Percentiles rank a stretch among this genome's conserved stretches.
These are phyloP conservation scores for Oligia strigilis DNA, from an alignment of 2,888 invertebrate genomes.

Conservation along the genomic window DNA sequence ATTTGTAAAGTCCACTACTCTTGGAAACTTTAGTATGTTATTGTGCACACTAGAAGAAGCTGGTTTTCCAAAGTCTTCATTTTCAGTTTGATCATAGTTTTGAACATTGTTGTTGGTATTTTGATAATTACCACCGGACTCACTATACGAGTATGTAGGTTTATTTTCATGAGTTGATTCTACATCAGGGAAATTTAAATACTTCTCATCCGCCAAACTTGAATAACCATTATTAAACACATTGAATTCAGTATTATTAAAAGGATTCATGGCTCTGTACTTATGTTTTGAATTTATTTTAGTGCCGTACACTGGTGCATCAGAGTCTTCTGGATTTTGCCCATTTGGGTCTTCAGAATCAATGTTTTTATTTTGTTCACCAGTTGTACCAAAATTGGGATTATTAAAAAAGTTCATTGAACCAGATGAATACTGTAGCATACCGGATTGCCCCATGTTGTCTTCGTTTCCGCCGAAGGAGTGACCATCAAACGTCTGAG, in stretches of 20 bases:
- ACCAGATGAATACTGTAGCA: conserved; percentile 77
- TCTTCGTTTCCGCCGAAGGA: conserved; percentile 71
- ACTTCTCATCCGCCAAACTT: conserved; percentile 73
- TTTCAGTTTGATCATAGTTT: conserved; percentile 71
- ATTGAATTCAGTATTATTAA: conserved; percentile 76
- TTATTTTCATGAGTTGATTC: conserved; percentile 73
- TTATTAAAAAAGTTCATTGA: conserved; percentile 76
- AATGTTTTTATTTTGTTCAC: conserved; percentile 72
- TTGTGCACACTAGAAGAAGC: conserved; percentile 67
- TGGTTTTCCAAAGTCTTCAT: conserved; percentile 72
- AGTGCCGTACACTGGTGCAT: conserved; percentile 82
- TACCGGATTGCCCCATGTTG: conserved; percentile 74
- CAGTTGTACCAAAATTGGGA: conserved; percentile 73
- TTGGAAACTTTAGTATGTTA: conserved; percentile 78
- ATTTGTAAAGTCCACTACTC: conserved; percentile 85
- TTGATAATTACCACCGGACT: conserved; percentile 71
- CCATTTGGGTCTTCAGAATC: conserved; percentile 69
- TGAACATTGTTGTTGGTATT: conserved; percentile 70
- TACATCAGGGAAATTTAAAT: conserved; percentile 70
- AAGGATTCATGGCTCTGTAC: conserved; percentile 70
- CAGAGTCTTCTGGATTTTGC: conserved; percentile 70
- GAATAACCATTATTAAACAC: conserved; percentile 71
- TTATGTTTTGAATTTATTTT: conserved; percentile 81
- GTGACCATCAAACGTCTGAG: conserved; percentile 73
- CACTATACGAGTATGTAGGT: conserved; percentile 70